phyloP scores from a whole-genome alignment of 2,797 vertebrate species.

The Aplochiton taeniatus region DNA sequence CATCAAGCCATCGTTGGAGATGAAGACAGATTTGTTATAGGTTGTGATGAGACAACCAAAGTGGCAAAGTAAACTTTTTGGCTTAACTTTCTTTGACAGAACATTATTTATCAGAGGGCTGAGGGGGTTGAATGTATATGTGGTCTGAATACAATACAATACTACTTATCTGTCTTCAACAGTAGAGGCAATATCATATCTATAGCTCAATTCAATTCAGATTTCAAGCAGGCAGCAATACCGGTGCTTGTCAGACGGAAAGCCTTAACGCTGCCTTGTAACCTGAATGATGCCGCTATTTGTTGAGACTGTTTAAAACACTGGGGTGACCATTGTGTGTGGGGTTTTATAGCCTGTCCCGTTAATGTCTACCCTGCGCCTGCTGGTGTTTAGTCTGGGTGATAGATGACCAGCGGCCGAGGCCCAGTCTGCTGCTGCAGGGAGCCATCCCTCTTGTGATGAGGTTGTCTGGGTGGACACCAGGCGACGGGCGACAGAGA shows the following conservation, averaged over 20 bases:
- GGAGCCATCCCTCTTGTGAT: slow-evolving; percentile 65
- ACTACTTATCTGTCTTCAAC: too few relatives aligned
- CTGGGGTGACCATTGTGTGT: too few relatives aligned
- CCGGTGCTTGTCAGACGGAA: too few relatives aligned
- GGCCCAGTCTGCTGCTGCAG: slow-evolving; percentile 44
- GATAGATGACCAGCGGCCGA: slow-evolving; percentile 55
- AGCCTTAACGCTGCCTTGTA: too few relatives aligned
- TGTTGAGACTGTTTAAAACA: too few relatives aligned
- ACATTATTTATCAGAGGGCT: too few relatives aligned
- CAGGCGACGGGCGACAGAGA: neutral
- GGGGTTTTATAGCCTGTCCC: slow-evolving; percentile 24
- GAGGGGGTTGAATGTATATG: too few relatives aligned
- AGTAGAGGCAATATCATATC: too few relatives aligned
- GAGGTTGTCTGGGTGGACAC: slow-evolving; percentile 29
- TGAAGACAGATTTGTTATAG: slow-evolving; percentile 33
- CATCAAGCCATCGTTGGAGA: slow-evolving; percentile 39
- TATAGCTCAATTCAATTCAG: too few relatives aligned
- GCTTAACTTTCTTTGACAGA: neutral
- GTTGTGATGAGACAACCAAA: slow-evolving; percentile 9
- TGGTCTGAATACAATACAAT: too few relatives aligned
- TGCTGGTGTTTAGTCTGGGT: slow-evolving; percentile 26
- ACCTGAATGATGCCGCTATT: too few relatives aligned
- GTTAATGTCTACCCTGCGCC: slow-evolving; percentile 21
- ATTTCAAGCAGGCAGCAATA: too few relatives aligned
- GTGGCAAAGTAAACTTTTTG: slow-evolving; percentile 11